Base-by-base conservation (phyloP, 2,888 invertebrate genomes). In the Eumacrocentrus americanus region DNA sequence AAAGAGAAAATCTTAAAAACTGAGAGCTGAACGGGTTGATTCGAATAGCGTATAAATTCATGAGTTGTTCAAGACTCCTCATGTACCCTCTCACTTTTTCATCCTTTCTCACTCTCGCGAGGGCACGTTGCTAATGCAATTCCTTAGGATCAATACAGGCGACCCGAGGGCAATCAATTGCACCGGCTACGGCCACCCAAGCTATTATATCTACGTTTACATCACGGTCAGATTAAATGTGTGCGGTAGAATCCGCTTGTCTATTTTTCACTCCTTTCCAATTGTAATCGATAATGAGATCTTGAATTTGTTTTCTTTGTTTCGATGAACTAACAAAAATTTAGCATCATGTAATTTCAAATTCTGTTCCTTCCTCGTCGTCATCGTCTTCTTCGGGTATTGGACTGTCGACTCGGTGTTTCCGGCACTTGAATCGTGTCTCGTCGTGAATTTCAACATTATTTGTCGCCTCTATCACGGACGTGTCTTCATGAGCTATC, bases 341-440 rank as follows among this genome's bases (percentile, higher is more conserved):
- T 23, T 18, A 14, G 11, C 46, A 46, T 46, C 22, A 29, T 52
- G n/a, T 14, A 38, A 11, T 38, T 4, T 40, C 40, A 18, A 42
- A 25, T 40, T 54, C 37, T 37, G 38, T 59, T 52, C 44, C 51
- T 23, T 58, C 44, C 6, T 44, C 46, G 7, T 46, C 44, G 35
- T 47, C 47, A 29, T 59, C 47, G 7, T 54, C 52, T 47, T 59
- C 59, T 40, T 59, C 59, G 18, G 53, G 53, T 20, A 59, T 59
- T 12, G 59, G 20, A 40, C 46, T 53, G 34, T 59, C 50, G 37
- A 59, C 20, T 47, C 53, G 53, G 38, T 47, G 47, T 40, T 23
- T 47, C 59, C 59, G 53, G 4, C 37, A 35, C 37, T 52, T 46
- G 16, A 52, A 58, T 46, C 37, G 42, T 22, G 35, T 40, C 23